Conservation (phyloP, 1,140 invertebrate species). For the Drosophila arawakana region DNA sequence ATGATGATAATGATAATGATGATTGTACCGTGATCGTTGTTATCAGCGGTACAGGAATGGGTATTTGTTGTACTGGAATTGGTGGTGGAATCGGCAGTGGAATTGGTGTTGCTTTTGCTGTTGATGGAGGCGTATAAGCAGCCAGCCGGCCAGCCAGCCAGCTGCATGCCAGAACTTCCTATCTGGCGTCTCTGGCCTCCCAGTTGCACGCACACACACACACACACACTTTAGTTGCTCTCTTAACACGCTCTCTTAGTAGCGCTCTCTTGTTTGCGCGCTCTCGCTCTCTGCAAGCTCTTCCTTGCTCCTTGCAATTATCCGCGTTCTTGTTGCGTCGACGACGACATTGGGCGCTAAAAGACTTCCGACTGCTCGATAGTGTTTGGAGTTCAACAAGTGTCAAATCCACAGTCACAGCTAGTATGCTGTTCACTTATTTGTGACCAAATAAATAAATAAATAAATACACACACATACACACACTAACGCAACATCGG, state of each 20-base stretch:
- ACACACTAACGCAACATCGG: background rate
- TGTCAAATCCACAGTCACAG: conserved; percentile 1
- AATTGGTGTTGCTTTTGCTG: conserved; percentile 8
- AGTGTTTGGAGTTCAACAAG: conserved; percentile 27
- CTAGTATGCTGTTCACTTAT: background rate
- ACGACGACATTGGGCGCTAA: conserved; percentile 26
- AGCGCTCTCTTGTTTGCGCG: too few relatives aligned
- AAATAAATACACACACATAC: background rate
- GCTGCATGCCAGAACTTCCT: conserved; percentile 57
- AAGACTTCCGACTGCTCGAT: conserved; percentile 2
- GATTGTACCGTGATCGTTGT: conserved; percentile 9
- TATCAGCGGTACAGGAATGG: conserved; percentile 9
- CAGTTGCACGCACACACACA: background rate
- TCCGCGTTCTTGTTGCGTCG: background rate
- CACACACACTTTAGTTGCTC: background rate
- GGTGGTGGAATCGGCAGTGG: conserved; percentile 9
- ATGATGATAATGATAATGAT: conserved; percentile 3
- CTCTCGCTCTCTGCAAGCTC: background rate
- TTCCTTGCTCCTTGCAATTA: background rate
- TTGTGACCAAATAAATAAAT: background rate
- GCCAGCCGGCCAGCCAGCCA: conserved; percentile 61
- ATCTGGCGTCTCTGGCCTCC: conserved; percentile 18
- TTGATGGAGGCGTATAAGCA: conserved; percentile 46
- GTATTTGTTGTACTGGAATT: background rate
- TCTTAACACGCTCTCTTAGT: background rate